Evolutionary conservation across 2,888 invertebrate genomes (phyloP), one percentile per base, ranked within the genome.

Genomic region (Meghimatium bilineatum): DNA sequence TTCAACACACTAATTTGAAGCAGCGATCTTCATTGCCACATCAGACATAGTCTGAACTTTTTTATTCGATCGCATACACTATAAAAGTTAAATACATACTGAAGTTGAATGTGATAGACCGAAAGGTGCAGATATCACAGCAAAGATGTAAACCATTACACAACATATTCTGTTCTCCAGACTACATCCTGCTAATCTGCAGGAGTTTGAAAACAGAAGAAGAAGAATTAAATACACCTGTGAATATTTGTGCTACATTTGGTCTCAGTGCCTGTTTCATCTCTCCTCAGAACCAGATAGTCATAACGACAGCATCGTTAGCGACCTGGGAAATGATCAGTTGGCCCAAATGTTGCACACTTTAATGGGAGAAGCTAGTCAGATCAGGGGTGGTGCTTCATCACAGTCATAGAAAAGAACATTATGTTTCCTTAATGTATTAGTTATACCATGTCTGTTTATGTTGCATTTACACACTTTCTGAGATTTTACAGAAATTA

Each of bases 361-460:
- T 23, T 85, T 92, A 75, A 91, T 91, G 90, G 91, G 91, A 8
- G 92, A 92, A 83, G 91, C 91, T 29, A 91, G 90, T 83, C 90
- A 92, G 85, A 91, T 92, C 80, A 89, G 91, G 29, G 89, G 90
- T 69, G 90, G 86, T 20, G 80, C 80, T 29, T 74, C 80, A 56
- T 79, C 83, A 23, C 83, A 83, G 26, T 78, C 63, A 72, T 83
- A 78, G 76, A 44, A 12, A 23, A 71, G 72, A 32, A 20, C 20
- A 52, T 49, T 52, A 26, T 32, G 20, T 5, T 44, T 32, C 32
- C 26, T 38, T 12, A 23, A 23, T 38, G 26, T 26, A 26, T 71
- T 23, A 3, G 23, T 71, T 71, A 8, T 12, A 17, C 17, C 32
- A 36, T 71, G 71, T 71, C 71, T 69, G 20, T 38, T 72, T 23